Evolutionary conservation across 2,113 vertebrate species (phyloP).

Genomic region (Oplegnathus fasciatus): DNA sequence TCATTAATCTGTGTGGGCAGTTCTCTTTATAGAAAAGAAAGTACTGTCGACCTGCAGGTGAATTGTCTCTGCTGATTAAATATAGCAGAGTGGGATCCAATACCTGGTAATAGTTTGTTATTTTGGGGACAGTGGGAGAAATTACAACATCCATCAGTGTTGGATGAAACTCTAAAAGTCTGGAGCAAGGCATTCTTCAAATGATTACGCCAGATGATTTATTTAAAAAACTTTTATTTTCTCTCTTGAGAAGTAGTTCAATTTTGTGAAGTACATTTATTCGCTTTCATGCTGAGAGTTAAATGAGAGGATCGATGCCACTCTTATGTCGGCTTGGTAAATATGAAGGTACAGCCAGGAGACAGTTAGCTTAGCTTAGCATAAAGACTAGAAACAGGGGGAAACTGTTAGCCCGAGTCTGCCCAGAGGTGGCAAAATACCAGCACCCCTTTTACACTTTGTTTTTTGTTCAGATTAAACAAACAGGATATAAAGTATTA

Average conservation of each 20-base stretch:
- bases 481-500: too few relatives aligned
- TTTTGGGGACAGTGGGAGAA: background rate
- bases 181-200: background rate
- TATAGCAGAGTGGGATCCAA: background rate
- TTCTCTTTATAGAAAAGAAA: slow-evolving; percentile 25
- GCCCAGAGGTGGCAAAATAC: too few relatives aligned
- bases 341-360: background rate
- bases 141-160: background rate
- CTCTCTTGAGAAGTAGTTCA: background rate
- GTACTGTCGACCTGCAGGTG: background rate
- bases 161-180: slow-evolving; percentile 6
- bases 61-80: slow-evolving; percentile 7
- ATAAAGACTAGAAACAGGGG: background rate
- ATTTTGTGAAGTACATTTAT: background rate
- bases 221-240: background rate
- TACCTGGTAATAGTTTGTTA: background rate
- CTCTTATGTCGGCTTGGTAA: background rate
- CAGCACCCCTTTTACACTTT: too few relatives aligned
- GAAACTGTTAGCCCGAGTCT: too few relatives aligned
- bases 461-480: too few relatives aligned
- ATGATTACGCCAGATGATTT: background rate
- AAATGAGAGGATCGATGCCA: background rate
- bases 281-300: background rate
- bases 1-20: slow-evolving; percentile 44
- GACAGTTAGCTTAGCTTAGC: too few relatives aligned